Percentiles rank a stretch among this genome's conserved stretches.
phyloP scores from a whole-genome alignment of 1,140 invertebrate species.

The Drosophila bifasciata region DNA sequence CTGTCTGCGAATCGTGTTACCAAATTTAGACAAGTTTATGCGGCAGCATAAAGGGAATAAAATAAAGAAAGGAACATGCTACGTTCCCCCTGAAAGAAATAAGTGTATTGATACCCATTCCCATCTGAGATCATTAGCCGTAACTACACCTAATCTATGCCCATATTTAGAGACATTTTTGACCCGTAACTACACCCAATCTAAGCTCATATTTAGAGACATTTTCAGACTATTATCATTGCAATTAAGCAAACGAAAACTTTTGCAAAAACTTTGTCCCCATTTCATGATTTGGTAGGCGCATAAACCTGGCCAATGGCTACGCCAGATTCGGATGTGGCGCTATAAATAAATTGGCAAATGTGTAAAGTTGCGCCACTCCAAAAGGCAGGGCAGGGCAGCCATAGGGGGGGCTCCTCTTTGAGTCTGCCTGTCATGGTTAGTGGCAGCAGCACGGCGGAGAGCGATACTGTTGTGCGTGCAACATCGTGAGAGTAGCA shows the following conservation, averaged over 20 bases:
- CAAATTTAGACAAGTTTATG: conserved; percentile 12
- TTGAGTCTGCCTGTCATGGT: conserved; percentile 78
- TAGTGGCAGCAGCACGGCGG: conserved; percentile 56
- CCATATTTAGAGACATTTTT: too few relatives aligned
- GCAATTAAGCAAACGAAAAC: not conserved
- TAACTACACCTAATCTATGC: too few relatives aligned
- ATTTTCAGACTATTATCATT: too few relatives aligned
- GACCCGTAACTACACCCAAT: too few relatives aligned
- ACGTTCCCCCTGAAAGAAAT: too few relatives aligned
- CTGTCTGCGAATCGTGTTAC: conserved; percentile 2
- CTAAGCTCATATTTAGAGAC: too few relatives aligned
- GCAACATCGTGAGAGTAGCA: conserved; percentile 45
- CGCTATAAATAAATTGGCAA: conserved; percentile 73
- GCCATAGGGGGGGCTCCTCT: conserved; percentile 31
- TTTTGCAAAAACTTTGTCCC: conserved; percentile 26
- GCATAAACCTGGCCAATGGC: conserved; percentile 32
- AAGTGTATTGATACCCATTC: too few relatives aligned
- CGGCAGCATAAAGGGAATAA: not conserved
- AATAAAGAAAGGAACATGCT: not conserved
- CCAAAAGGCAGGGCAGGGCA: conserved; percentile 30
- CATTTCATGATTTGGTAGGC: conserved; percentile 25
- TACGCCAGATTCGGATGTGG: conserved; percentile 35
- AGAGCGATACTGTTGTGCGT: conserved; percentile 48
- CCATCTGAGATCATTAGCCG: too few relatives aligned
- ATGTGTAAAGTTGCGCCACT: conserved; percentile 71